phyloP scores from a whole-genome alignment of 2,113 vertebrate genomes.

The Dryoscopus gambensis region DNA sequence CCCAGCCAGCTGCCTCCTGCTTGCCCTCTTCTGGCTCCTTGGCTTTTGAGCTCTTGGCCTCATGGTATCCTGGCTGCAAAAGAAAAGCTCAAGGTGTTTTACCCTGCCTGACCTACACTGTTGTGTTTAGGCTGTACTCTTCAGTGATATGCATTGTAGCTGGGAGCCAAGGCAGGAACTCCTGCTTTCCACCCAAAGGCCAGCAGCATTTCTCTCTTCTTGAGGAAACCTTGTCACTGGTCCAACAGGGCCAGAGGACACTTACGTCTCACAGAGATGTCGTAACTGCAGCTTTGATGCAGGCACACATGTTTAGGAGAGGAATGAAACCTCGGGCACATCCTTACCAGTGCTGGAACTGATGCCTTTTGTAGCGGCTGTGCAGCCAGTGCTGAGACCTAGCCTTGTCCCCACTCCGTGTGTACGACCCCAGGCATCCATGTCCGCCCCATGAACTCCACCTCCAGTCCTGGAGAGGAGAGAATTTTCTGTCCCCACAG shows the following conservation, averaged over 20 bases:
- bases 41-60: not conserved
- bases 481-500: not conserved
- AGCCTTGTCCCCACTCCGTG: fast-evolving
- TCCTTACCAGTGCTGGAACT: not conserved
- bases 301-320: not conserved
- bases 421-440: fast-evolving
- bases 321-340: fast-evolving
- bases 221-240: not conserved
- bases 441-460: not conserved
- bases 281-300: not conserved
- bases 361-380: fast-evolving
- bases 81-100: not conserved
- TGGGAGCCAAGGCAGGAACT: not conserved
- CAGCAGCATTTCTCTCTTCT: not conserved
- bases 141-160: not conserved
- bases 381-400: not conserved
- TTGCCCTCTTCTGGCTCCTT: not conserved
- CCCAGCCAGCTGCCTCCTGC: not conserved
- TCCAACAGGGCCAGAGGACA: not conserved
- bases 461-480: not conserved
- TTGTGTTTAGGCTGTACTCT: not conserved
- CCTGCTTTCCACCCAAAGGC: not conserved
- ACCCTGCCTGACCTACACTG: not conserved
- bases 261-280: not conserved
- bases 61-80: not conserved